phyloP scores from a whole-genome alignment of 2,113 vertebrate genomes.

The Mobula birostris region DNA sequence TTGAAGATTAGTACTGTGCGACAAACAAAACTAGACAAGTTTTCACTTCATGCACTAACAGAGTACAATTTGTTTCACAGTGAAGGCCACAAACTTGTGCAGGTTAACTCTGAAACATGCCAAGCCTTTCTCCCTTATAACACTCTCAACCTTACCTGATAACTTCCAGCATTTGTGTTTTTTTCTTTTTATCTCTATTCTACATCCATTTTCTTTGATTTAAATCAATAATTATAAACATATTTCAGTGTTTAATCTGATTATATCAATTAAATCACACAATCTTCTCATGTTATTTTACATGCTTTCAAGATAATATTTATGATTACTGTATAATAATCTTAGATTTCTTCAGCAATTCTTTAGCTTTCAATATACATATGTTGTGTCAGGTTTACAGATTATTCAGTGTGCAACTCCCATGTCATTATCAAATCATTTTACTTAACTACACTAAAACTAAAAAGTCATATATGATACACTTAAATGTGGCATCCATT shows the following conservation, averaged over 20 bases:
- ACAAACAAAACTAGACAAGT: constrained; percentile 65
- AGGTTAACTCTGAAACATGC: constrained; percentile 39
- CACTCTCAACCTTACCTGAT: not conserved
- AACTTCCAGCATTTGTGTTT: not conserved
- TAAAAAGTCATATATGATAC: not conserved
- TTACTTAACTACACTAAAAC: not conserved
- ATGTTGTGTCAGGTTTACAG: not conserved
- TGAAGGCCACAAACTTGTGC: constrained; percentile 61
- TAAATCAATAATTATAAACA: constrained; percentile 15
- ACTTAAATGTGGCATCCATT: not conserved
- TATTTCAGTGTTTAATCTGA: not conserved
- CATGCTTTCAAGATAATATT: constrained; percentile 11
- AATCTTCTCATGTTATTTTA: constrained; percentile 16
- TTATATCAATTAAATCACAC: constrained; percentile 27
- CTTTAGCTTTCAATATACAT: constrained; percentile 13
- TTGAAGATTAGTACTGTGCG: constrained; percentile 57
- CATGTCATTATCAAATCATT: constrained; percentile 17
- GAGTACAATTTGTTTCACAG: constrained; percentile 71
- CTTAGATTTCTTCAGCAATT: not conserved
- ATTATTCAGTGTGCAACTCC: constrained; percentile 7
- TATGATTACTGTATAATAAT: constrained; percentile 1
- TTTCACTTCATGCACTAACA: constrained; percentile 73
- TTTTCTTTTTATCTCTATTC: not conserved
- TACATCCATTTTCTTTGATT: constrained; percentile 3
- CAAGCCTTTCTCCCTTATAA: constrained; percentile 29